These are phyloP conservation scores for Carduelis carduelis DNA, from an alignment of 2,797 vertebrate species.

Conservation along the genomic window DNA sequence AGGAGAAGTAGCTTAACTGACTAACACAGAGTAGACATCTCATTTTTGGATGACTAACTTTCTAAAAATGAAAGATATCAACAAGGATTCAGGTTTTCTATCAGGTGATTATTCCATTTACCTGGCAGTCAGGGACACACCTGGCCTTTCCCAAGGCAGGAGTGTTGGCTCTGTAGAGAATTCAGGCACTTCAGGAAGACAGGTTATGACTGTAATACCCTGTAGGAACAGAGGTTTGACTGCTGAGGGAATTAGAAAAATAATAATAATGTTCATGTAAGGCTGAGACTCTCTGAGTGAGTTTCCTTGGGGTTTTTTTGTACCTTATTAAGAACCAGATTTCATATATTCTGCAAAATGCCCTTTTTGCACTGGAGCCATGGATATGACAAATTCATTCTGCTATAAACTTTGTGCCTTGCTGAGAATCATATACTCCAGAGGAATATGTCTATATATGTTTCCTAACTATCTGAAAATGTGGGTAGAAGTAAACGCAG, in stretches of 20 bases:
- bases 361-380: not conserved
- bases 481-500: not conserved
- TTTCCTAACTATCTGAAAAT: not conserved
- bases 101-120: not conserved
- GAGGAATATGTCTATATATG: not conserved
- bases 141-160: not conserved
- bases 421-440: not conserved
- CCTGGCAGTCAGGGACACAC: not conserved
- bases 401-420: not conserved
- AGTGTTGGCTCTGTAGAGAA: not conserved
- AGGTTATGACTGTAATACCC: not conserved
- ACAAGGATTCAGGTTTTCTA: not conserved
- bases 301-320: not conserved
- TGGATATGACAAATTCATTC: not conserved
- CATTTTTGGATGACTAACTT: not conserved
- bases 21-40: not conserved
- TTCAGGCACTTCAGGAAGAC: not conserved
- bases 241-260: not conserved
- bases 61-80: not conserved
- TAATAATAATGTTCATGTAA: not conserved
- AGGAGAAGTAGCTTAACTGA: not conserved
- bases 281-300: not conserved
- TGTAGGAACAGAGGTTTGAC: not conserved
- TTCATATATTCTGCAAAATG: not conserved
- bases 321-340: not conserved